Base-by-base conservation (phyloP, 2,113 vertebrate species). In the Actinemys pallida region DNA sequence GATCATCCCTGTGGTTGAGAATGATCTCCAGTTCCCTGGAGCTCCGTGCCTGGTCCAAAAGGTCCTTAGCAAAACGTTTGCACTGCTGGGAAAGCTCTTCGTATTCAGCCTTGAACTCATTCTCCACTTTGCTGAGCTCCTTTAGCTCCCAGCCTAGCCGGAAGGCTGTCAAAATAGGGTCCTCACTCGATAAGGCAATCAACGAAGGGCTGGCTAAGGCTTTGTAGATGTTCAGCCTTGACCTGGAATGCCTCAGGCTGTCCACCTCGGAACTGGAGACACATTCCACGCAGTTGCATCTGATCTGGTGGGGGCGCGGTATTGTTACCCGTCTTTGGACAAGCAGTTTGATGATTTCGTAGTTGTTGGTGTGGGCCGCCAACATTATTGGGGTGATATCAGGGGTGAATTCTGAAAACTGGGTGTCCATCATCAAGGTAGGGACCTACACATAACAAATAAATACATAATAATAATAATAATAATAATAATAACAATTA, bases 321-420 rank as follows among this genome's bases (percentile, higher is more conserved):
- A 99, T 99, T 3, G 99, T 99, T 76, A 99, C 99, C 95, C 99
- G 98, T 53, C 99, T 98, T 96, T 99, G 99, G 62, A 99, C 99
- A 29, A 99, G 99, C 88, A 99, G 98, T 95, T 99, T 99, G 98
- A 99, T 99, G 98, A 99, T 99, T 97, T 99, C 99, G 3, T 99
- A 99, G 98, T 99, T 99, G 98, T 99, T 99, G 97, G 99, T 99
- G 97, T 99, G 99, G 95, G 99, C 99, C 2, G 99, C 99, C 97
- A 99, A 98, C 99, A 99, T 99, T 96, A 99, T 99, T 42, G 99
- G 99, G 50, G 99, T 99, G 96, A 99, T 99, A 53, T 99, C 99
- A 0, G 99, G 99, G 62, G 99, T 99, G 98, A 99, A 99, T 97
- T 99, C 99, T 2, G 99, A 99, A 84, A 99, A 99, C 98, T 99